Evolutionary conservation across 2,113 vertebrate genomes (phyloP), one percentile per base, ranked within the genome.

Genomic region (Amphiprion percula): DNA sequence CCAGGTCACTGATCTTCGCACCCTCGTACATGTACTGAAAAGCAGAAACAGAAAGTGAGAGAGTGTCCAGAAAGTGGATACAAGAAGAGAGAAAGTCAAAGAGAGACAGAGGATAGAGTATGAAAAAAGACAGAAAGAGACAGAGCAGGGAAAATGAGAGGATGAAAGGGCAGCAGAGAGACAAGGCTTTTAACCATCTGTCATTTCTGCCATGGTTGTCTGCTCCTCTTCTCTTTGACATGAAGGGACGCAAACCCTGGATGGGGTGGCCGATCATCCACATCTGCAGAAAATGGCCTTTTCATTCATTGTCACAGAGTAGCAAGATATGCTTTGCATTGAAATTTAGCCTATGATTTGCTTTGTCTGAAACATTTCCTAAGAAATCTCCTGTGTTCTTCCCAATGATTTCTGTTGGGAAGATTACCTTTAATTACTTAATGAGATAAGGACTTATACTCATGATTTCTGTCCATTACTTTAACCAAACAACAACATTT

Each of bases 1-100:
- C 94, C 79, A 99, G 86, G 91, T 97, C 96, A 93, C 97, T 97
- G 90, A 97, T 95, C 90, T 97, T 97, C 95, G 95, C 96, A 69
- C 97, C 96, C 1, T 99, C 97, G 1, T 99, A 99, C 84, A 96
- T 94, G 89, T 99, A 99, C 98, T 99, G 92, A 64, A 82, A 83
- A 79, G 78, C 76, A 91, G 82, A 84, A 74, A 87, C 71, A 76
- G 30, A 77, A 64, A 84, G 64, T 79, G 69, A 88, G 64, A 39
- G 62, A 79, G 28, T 47, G 66, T 59, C 47, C 28, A 8, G 46
- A 80, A 79, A 85, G 79, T 66, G 61, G 67, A 75, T 68, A 21
- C 50, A 67, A 49, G 50, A 10, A 68, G 70, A 50, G 65, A 65
- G 68, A 73, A 65, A 85, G 60, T 61, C 37, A 77, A 76, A 66